Base-by-base conservation (phyloP, 2,113 vertebrate genomes). In the Cryptotis parvus region DNA sequence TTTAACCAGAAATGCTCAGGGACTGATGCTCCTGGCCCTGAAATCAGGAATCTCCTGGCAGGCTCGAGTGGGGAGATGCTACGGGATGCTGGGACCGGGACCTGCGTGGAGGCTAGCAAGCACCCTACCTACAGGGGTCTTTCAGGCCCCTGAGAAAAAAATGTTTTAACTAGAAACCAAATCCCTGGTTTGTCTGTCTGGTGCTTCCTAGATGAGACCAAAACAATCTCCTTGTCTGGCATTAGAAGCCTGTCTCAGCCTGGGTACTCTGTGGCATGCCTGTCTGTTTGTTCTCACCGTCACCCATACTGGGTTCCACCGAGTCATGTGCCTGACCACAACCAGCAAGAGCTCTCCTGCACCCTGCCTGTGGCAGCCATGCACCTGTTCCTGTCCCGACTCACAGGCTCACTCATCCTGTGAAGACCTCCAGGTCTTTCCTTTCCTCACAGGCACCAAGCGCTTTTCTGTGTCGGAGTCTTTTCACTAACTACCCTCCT, bases 151-250 rank as follows among this genome's bases (percentile, higher is more conserved):
- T 14, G 9, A 58, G 55, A 72, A 7, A 43, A 65, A 92, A 92
- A 52, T 49, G 49, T 84, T 87, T 80, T 68, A 41, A 45, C n/a
- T 35, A 69, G n/a, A 65, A 73, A 29, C 35, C 75, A 77, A 83
- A 58, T 22, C 55, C 82, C 39, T 66, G 68, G 49, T 86, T 65
- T 82, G 87, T 74, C 84, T 92, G 87, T 18, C 79, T 91, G 70
- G 31, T 45, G 58, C 58, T 49, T 79, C 6, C 45, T 74, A 68
- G 69, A 66, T 33, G 37, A 82, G 63, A 61, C 16, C 31, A 65
- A 73, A 39, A 58, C 55, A 58, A 26, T 77, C 87, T 37, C 49
- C 63, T 11, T 76, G 63, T 78, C 52, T 31, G 16, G 35, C 27
- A 27, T 8, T 6, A 4, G 15, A 74, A 55, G 70, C 20, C 70